Evolutionary conservation across 2,113 vertebrate genomes (phyloP), one percentile per base, ranked within the genome.

Genomic region (Patagioenas fasciata): DNA sequence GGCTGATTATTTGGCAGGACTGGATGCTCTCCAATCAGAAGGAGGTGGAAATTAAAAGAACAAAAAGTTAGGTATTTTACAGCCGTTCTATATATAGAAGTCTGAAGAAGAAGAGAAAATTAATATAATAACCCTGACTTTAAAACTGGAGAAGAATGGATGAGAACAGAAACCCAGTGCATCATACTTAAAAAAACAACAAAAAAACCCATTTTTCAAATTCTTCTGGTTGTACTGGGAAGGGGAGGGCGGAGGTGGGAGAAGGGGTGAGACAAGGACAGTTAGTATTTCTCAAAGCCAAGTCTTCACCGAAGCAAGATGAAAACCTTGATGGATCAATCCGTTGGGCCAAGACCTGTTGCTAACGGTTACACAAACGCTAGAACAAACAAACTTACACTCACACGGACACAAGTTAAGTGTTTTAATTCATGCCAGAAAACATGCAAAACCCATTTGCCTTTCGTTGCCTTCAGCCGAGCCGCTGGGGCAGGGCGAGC

Each of bases 391-490:
- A 96, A 96, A 96, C 87, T 93, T 97, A 97, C 96, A 97, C 97
- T 97, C 97, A 96, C 97, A 97, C 95, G 96, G 64, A 97, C 96
- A 97, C 97, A 96, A 96, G 96, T 92, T 95, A 96, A 98, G 97
- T 98, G 97, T 98, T 97, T 96, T 97, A 97, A 97, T 97, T 97
- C 97, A 98, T 98, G 98, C 98, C 97, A 97, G 96, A 97, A 98
- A 97, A 98, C 98, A 98, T 98, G 98, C 97, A 98, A 98, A 97
- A 97, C 86, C 81, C 96, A 97, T 86, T 47, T 23, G 91, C 97
- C 96, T 97, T 96, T 95, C 56, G 0, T 86, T 96, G 93, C 96
- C 93, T 95, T 93, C 93, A 90, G 89, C 94, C 38, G 44, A 95
- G 93, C 93, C 36, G 70, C 77, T 19, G 2, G 79, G 89, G 67